Evolutionary conservation across 2,888 invertebrate genomes (phyloP), one percentile per base, ranked within the genome.

Genomic region (Pimpla rufipes): DNA sequence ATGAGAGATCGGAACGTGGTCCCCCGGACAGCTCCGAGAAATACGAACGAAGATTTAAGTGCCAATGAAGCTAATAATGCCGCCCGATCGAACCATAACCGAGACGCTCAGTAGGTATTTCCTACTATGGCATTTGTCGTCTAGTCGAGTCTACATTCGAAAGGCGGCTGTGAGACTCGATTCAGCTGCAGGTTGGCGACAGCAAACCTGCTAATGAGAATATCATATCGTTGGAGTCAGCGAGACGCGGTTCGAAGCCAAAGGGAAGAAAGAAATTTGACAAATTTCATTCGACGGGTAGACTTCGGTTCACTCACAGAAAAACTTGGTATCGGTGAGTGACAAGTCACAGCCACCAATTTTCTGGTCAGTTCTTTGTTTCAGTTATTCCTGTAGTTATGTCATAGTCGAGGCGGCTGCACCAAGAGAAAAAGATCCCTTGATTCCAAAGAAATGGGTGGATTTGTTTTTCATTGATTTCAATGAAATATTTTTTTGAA

Each of bases 1-100:
- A 40, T 6, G 80, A 66, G 42, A 70, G 82, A 84, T 84, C 70
- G 80, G 83, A 83, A 83, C 83, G 83, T 87, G 76, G 73, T 76
- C 55, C 64, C 71, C 64, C 84, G 79, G 77, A 79, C 21, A 42
- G 86, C 82, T 85, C 87, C 86, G 80, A 88, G 88, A 88, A 89
- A 88, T 80, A 83, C 83, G 85, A 85, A 85, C 86, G 87, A 88
- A 88, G 87, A 87, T 87, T 87, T 85, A 82, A 55, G 86, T 86
- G 86, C 87, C 87, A 87, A 86, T 86, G 80, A 80, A 80, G 80
- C 83, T 79, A 83, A 80, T 80, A 83, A 83, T 80, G 83, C 77
- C 83, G 80, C 11, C 68, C 76, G 83, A 80, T 83, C 83, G 77
- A 83, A 80, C 80, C 77, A 80, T 83, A 83, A 80, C 77, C 47